Percentiles rank a stretch among this genome's conserved stretches.
Conservation (phyloP, 1,140 invertebrate species). For the Drosophila kurseongensis region DNA sequence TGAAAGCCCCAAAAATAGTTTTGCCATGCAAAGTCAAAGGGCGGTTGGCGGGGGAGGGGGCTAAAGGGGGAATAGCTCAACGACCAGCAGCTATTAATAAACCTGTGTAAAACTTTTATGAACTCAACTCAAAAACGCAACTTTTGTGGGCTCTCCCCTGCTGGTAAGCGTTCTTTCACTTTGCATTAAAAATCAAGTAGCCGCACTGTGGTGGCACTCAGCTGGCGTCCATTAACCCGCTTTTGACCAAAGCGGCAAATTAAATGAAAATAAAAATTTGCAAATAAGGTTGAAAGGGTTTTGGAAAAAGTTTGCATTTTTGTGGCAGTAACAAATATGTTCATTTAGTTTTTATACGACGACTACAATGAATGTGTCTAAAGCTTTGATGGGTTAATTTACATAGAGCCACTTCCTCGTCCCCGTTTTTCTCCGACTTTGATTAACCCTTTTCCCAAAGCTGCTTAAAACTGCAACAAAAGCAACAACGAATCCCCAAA, state of each 20-base stretch:
- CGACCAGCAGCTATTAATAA: constrained; percentile 73
- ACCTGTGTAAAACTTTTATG: constrained; percentile 74
- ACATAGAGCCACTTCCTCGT: constrained; percentile 25
- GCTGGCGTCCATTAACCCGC: constrained; percentile 38
- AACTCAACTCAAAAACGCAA: constrained; percentile 59
- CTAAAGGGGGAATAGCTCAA: constrained; percentile 47
- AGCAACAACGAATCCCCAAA: constrained; percentile 34
- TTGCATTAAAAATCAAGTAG: constrained; percentile 56
- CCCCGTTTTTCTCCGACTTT: constrained; percentile 34
- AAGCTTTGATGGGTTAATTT: constrained; percentile 42
- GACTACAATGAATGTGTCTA: constrained; percentile 13
- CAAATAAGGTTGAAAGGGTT: constrained; percentile 1
- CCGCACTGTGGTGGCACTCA: constrained; percentile 37
- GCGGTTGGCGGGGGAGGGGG: not conserved
- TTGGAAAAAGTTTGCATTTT: not conserved
- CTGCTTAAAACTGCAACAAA: constrained; percentile 74
- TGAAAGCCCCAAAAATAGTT: constrained; percentile 65
- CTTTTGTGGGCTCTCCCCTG: constrained; percentile 36
- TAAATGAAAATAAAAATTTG: constrained; percentile 18
- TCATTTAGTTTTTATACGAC: constrained; percentile 3
- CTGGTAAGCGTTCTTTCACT: constrained; percentile 31
- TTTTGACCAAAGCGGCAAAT: constrained; percentile 12
- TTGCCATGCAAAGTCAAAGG: constrained; percentile 34
- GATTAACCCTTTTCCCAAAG: constrained; percentile 72
- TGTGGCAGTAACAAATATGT: constrained; percentile 20